Evolutionary conservation across 2,888 invertebrate genomes (phyloP), one percentile per base, ranked within the genome.

Genomic region (Trissolcus japonicus): DNA sequence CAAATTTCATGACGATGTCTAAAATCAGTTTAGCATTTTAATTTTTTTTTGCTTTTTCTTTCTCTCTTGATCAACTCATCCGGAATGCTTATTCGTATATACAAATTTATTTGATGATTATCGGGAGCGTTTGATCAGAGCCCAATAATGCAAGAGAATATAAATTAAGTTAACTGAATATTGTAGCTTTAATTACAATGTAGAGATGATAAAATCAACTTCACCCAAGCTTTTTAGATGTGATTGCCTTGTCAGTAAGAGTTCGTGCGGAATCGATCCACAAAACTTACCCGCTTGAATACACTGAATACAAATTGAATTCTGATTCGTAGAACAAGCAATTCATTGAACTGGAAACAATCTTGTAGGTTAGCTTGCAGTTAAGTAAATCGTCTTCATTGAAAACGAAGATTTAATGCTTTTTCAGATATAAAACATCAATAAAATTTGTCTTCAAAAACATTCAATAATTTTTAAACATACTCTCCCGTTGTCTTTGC

Each of bases 261-360:
- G 66, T 69, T 78, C 69, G 68, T 61, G 78, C 74, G 74, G 69
- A 69, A 69, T 78, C 78, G 78, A 78, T 78, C 62, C 66, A 74
- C 74, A 71, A 68, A 78, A 78, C 69, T 78, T 68, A 69, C 56
- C 56, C 73, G 78, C 73, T 78, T 69, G 73, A 78, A 78, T 78
- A 78, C 60, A 67, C 65, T 62, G 73, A 69, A 69, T 78, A 74
- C 78, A 73, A 74, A 78, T 78, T 78, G 73, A 74, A 78, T 78
- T 78, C 73, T 74, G 78, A 78, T 78, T 74, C 78, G 78, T 61
- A 78, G 78, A 78, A 78, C 73, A 74, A 74, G 73, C 78, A 73
- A 78, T 65, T 69, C 73, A 69, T 69, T 78, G 78, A 74, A 53
- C 69, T 65, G 78, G 69, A 78, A 78, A 74, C 69, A 78, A 78